These are phyloP conservation scores for Andrena minutula DNA, from an alignment of 2,888 invertebrate genomes.

Conservation along the genomic window DNA sequence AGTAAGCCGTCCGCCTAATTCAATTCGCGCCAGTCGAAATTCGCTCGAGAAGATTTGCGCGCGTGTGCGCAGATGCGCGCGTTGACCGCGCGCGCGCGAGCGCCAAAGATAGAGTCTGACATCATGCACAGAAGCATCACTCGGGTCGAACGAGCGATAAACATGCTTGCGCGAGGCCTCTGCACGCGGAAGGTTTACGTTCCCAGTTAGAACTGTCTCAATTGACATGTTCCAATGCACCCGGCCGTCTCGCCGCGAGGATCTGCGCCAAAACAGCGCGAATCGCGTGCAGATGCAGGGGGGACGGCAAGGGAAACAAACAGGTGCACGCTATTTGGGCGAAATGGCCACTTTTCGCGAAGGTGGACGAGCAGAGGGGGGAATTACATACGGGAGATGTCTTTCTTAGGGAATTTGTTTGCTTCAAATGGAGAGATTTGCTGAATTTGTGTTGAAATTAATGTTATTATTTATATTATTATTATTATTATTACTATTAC, in stretches of 20 bases:
- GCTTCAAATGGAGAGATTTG: not conserved
- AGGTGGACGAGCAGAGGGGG: not conserved
- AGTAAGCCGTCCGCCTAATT: not conserved
- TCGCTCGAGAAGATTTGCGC: slow-evolving; percentile 34
- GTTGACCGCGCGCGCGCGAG: slow-evolving; percentile 56
- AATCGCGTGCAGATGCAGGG: not conserved
- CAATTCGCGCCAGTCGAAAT: slow-evolving; percentile 11
- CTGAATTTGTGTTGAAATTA: not conserved
- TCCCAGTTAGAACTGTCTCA: slow-evolving; percentile 67
- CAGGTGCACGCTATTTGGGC: not conserved
- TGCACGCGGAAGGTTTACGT: slow-evolving; percentile 69
- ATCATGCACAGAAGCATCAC: slow-evolving; percentile 75
- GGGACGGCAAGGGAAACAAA: not conserved
- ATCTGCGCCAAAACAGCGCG: not conserved
- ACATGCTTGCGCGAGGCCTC: slow-evolving; percentile 64
- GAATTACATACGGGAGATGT: not conserved
- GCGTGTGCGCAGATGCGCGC: slow-evolving; percentile 35
- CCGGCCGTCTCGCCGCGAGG: not conserved
- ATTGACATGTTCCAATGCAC: slow-evolving; percentile 68
- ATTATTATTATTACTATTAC: no score
- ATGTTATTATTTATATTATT: no score
- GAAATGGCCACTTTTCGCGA: not conserved
- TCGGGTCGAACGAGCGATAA: slow-evolving; percentile 72
- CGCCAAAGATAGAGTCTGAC: slow-evolving; percentile 79
- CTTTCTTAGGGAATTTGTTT: not conserved